These are phyloP conservation scores for Nycteola revayana DNA, from an alignment of 2,888 invertebrate species.

Conservation along the genomic window DNA sequence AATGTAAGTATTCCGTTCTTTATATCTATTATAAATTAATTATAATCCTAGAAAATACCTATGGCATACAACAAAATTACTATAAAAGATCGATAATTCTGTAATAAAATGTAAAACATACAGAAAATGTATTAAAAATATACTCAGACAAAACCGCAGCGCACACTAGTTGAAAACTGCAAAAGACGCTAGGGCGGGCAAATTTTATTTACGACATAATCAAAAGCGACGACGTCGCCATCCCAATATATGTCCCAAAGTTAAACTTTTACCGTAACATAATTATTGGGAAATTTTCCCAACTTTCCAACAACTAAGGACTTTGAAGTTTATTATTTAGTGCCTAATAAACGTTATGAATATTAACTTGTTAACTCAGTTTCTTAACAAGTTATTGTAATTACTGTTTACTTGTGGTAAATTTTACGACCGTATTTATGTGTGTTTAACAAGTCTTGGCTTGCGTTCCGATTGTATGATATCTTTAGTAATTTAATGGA, in stretches of 20 bases:
- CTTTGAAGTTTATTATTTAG: conserved; percentile 31
- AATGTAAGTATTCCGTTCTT: no score
- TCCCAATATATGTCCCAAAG: conserved; percentile 34
- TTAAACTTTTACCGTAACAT: conserved; percentile 26
- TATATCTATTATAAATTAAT: no score
- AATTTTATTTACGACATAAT: conserved; percentile 60
- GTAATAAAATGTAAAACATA: no score
- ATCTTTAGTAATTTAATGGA: no score
- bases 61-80: no score
- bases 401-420: conserved; percentile 3
- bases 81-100: no score
- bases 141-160: conserved; percentile 13
- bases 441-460: no score
- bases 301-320: conserved; percentile 23
- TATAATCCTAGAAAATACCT: no score
- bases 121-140: no score
- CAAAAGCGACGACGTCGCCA: conserved; percentile 40
- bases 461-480: no score
- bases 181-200: conserved; percentile 27
- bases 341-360: conserved; percentile 23
- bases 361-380: conserved; percentile 18
- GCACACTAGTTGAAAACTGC: conserved; percentile 9
- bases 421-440: no score
- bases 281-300: conserved; percentile 30
- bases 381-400: conserved; percentile 8